Evolutionary conservation across 2,797 vertebrate genomes (phyloP).

Genomic region (Melanogrammus aeglefinus): DNA sequence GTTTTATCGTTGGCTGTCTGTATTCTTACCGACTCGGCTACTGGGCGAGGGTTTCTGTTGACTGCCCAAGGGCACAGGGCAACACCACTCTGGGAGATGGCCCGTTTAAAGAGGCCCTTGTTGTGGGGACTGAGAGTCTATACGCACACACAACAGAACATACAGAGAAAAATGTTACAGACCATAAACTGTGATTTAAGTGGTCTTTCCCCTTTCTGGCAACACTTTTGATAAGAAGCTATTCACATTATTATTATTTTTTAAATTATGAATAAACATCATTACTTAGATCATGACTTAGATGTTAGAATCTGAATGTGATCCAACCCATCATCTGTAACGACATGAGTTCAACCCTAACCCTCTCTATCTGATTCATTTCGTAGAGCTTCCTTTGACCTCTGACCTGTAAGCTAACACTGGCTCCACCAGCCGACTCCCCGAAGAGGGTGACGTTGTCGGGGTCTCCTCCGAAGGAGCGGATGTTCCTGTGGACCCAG

Average conservation of each 20-base stretch:
- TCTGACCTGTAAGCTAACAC: conserved; percentile 87
- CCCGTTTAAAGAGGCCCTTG: conserved; percentile 84
- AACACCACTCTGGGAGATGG: conserved; percentile 90
- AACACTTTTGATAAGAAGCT: neutral
- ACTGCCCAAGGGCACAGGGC: conserved; percentile 82
- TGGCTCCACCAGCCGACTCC: conserved; percentile 86
- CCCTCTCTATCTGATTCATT: neutral
- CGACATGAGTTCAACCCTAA: neutral
- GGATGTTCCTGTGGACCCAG: conserved; percentile 96
- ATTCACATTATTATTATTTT: neutral
- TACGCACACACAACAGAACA: conserved; percentile 12
- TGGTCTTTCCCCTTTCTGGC: neutral
- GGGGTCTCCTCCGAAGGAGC: conserved; percentile 87
- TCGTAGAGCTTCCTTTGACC: neutral
- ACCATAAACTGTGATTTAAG: neutral
- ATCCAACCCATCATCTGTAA: neutral
- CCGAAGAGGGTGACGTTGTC: conserved; percentile 91
- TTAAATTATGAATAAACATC: neutral
- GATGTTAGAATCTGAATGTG: neutral
- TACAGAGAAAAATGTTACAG: neutral
- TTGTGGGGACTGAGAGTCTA: conserved; percentile 85
- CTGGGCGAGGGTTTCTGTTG: conserved; percentile 77
- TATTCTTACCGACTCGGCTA: conserved; percentile 75
- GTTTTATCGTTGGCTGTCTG: neutral
- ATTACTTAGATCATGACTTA: neutral